Base-by-base conservation (phyloP, 2,113 vertebrate species). In the Benitochromis conjunctus region DNA sequence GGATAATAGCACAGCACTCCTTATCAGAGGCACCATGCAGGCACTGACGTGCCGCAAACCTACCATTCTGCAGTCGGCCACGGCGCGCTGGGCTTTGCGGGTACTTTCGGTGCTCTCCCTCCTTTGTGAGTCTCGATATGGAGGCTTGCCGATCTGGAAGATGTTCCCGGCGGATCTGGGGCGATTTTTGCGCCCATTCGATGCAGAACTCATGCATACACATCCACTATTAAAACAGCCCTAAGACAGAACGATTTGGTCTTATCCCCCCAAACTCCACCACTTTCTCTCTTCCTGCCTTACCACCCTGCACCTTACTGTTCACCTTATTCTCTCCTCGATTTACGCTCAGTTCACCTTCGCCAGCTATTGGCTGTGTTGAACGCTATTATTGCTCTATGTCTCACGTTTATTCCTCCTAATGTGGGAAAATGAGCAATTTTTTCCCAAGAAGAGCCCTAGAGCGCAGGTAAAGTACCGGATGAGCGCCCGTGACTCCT, bases 61-160 rank as follows among this genome's bases (percentile, higher is more conserved):
- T 96, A 99, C 98, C 98, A 97, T 98, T 96, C 97, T 99, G 97
- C 98, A 98, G 97, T 98, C 97, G 88, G 97, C 97, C 97, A 98
- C 97, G 91, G 96, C 95, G 91, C 97, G 91, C 85, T 97, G 97
- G 89, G 94, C 97, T 95, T 95, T 97, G 92, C 95, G 95, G 96
- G 95, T 94, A 92, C 97, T 94, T 51, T 98, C 97, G 79, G 96
- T 97, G 96, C 98, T 98, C 96, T 97, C 97, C 95, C 97, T 95
- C 94, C 98, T 97, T 77, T 98, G 96, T 80, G 95, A 66, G 86
- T 97, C 97, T 93, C 97, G 96, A 88, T 95, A 90, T 91, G 97
- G 97, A 88, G 97, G 94, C 88, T 96, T 97, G 97, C 96, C 96
- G 96, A 97, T 97, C 94, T 97, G 98, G 94, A 98, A 98, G 96